phyloP scores from a whole-genome alignment of 2,888 invertebrate species.

The Dynastes grantii region DNA sequence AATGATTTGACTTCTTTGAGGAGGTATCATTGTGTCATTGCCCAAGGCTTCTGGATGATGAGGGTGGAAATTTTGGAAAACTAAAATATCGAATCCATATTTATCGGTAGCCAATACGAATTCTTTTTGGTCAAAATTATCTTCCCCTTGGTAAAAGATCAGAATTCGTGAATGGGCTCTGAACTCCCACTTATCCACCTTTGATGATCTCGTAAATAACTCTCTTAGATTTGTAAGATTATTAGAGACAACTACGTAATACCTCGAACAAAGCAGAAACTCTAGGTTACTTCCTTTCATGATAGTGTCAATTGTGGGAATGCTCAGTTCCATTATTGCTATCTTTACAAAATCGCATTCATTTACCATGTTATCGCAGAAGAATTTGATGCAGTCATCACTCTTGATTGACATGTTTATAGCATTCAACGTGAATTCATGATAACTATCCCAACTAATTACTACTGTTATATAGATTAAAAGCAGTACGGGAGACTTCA shows the following conservation, averaged over 20 bases:
- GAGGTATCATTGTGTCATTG: not conserved
- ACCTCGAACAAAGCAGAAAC: conserved; percentile 12
- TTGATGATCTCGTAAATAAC: conserved; percentile 11
- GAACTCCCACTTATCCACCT: conserved; percentile 16
- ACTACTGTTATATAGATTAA: not conserved
- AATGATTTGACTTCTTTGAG: not conserved
- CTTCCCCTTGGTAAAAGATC: conserved; percentile 20
- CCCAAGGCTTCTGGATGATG: not conserved
- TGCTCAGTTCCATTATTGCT: conserved; percentile 20
- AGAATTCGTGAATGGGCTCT: conserved; percentile 32
- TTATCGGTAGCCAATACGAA: conserved; percentile 31
- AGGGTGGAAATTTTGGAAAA: conserved; percentile 12
- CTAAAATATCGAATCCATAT: conserved; percentile 31
- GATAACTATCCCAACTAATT: not conserved
- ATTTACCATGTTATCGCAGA: conserved; percentile 24
- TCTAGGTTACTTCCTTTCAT: not conserved
- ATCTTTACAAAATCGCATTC: conserved; percentile 26
- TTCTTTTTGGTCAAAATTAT: conserved; percentile 24
- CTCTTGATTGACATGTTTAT: conserved; percentile 9
- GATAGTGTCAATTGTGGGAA: conserved; percentile 28
- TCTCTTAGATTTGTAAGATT: conserved; percentile 11
- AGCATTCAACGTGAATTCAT: conserved; percentile 27
- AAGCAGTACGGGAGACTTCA: not conserved
- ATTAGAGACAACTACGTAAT: conserved; percentile 39
- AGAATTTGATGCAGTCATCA: conserved; percentile 30